These are phyloP conservation scores for Microctenopoma stevenorrisi DNA, from an alignment of 2,797 vertebrate species.

Conservation along the genomic window DNA sequence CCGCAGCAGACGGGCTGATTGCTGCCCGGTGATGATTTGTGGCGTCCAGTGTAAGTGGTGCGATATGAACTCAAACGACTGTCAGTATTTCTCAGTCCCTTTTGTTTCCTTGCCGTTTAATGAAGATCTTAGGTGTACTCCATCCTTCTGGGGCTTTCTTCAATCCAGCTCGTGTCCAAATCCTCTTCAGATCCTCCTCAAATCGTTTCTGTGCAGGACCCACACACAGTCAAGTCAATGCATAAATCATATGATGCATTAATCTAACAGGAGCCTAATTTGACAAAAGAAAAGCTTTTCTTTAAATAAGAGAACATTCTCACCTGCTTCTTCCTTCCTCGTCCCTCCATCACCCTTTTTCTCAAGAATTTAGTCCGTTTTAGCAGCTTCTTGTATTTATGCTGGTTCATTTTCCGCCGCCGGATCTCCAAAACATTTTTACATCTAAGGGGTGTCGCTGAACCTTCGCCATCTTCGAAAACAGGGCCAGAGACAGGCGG, in stretches of 20 bases:
- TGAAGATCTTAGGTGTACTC: conserved; percentile 88
- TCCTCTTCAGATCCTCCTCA: conserved; percentile 87
- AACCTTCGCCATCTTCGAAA: conserved; percentile 62
- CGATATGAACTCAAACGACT: neutral
- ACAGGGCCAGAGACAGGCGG: conserved; percentile 67
- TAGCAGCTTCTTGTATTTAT: conserved; percentile 92
- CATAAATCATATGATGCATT: neutral
- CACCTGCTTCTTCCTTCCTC: conserved; percentile 90
- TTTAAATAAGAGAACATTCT: conserved; percentile 18
- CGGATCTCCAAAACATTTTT: conserved; percentile 93
- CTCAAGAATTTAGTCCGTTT: conserved; percentile 89
- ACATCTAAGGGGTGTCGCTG: conserved; percentile 77
- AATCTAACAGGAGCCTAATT: neutral
- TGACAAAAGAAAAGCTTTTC: neutral
- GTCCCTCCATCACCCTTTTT: conserved; percentile 81
- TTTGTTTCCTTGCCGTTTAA: conserved; percentile 75
- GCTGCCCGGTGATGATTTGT: neutral
- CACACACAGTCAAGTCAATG: too few relatives aligned
- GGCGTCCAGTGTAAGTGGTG: conserved; percentile 3
- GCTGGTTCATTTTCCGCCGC: conserved; percentile 93
- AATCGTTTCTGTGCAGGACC: conserved; percentile 82
- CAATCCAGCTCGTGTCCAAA: conserved; percentile 91
- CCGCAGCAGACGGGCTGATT: neutral
- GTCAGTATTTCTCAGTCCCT: conserved; percentile 52
- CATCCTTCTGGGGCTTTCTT: conserved; percentile 88